Evolutionary conservation across 2,113 vertebrate genomes (phyloP), one percentile per base, ranked within the genome.

Genomic region (Strix aluco): DNA sequence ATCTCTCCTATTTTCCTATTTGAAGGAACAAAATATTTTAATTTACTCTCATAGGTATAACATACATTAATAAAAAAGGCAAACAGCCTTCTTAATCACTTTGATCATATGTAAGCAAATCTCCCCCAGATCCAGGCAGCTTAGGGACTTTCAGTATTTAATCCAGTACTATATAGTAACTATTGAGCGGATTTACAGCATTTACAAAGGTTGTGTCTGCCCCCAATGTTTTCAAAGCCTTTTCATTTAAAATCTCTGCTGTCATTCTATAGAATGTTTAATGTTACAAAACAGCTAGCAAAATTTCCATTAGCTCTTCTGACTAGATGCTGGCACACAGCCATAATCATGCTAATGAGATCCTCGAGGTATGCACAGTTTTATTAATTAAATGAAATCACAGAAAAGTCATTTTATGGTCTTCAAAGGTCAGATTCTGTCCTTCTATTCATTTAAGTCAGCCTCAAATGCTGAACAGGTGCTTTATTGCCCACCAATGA

Each of bases 171-270:
- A 30, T n/a, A 69, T 2, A 65, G 49, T 84, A 94, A 91, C 87
- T 92, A 90, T 13, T 34, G 38, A 80, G 36, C 44, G 51, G 61
- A 59, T 87, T 87, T 94, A 61, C 40, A 90, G 22, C n/a, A 51
- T 46, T 72, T 87, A 62, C 32, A 75, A 87, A 73, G 5, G 58
- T 55, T 70, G 57, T 3, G 4, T 46, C 44, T 81, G 29, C 8
- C 17, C 15, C 9, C 30, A 72, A 0, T 34, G n/a, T 59, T 95
- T 92, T 80, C 38, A 90, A 5, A 66, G 25, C 21, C 70, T 86
- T 96, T 94, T 86, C 3, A 79, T 71, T 86, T 86, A 90, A 93
- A 90, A 63, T 81, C 38, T 77, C 51, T 70, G 34, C 54, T 73
- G 34, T 36, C 81, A 27, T 75, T 69, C 62, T 62, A 77, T 14